A percentile compares a stretch with the other conserved stretches of the same genome.
phyloP scores from a whole-genome alignment of 2,888 invertebrate species.

The Apodemia mormo region DNA sequence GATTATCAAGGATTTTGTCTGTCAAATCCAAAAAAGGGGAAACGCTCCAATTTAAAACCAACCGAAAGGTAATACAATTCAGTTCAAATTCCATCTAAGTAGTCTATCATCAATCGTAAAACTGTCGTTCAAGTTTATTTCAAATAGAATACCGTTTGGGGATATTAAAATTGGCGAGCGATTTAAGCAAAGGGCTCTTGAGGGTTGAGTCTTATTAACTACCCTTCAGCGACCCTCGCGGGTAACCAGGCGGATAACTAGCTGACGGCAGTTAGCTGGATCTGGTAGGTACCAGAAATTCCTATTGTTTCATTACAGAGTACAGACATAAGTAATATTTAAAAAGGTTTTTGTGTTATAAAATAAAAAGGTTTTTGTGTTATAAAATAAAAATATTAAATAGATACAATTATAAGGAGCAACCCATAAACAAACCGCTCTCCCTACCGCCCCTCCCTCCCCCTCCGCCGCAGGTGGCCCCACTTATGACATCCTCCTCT shows the following conservation, averaged over 20 bases:
- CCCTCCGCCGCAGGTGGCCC: too few relatives aligned
- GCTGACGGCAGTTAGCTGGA: background rate
- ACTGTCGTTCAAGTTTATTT: constrained; percentile 17
- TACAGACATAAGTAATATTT: too few relatives aligned
- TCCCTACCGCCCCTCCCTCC: too few relatives aligned
- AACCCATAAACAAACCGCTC: too few relatives aligned
- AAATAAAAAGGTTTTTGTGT: too few relatives aligned
- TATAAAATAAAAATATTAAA: too few relatives aligned
- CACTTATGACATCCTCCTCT: too few relatives aligned
- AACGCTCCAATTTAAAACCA: background rate
- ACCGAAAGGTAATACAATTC: background rate
- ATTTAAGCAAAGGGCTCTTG: constrained; percentile 15
- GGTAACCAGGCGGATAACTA: constrained; percentile 1
- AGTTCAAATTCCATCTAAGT: background rate
- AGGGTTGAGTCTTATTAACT: constrained; percentile 10
- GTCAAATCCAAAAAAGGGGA: constrained; percentile 1
- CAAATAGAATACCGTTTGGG: constrained; percentile 13
- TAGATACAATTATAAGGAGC: too few relatives aligned
- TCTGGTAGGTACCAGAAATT: background rate
- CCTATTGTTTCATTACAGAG: too few relatives aligned
- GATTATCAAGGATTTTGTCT: constrained; percentile 20
- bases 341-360: too few relatives aligned
- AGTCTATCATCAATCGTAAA: constrained; percentile 1
- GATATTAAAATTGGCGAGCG: constrained; percentile 14
- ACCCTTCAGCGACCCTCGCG: background rate